Base-by-base conservation (phyloP, 2,113 vertebrate genomes). In the Phaethornis superciliosus region DNA sequence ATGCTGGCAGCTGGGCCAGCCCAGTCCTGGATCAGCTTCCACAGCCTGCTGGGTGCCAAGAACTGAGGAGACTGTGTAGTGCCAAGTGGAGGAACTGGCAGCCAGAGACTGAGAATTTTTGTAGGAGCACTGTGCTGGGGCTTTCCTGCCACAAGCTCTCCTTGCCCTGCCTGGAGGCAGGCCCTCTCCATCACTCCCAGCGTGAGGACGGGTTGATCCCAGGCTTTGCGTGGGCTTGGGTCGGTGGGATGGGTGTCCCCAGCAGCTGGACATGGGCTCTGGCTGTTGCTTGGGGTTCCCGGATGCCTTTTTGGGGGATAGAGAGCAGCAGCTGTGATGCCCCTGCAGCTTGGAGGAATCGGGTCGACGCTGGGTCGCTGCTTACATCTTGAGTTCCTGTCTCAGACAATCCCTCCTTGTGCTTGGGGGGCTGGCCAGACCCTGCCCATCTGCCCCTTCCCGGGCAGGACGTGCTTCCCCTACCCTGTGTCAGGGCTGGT, bases 401-500 rank as follows among this genome's bases (percentile, higher is more conserved):
- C 44, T 76, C 44, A 71, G 69, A 15, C 3, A 7, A 70, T 64
- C 10, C 12, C 26, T 3, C 4, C 9, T 54, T 0, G 1, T 54
- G 51, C 27, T 33, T 1, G 6, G 30, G 21, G 16, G 21, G 16
- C 11, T 52, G 90, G 63, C 28, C 27, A 46, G 59, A 13, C 20
- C 52, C 54, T 0, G 0, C 27, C 19, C 76, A 21, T 2, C 17
- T 55, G 22, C 37, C 15, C 71, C 15, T 71, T 63, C 32, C n/a
- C n/a, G 27, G 40, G 40, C 55, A 71, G 75, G 51, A 81, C 0
- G 2, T 52, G 75, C 59, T 93, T 24, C 65, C 81, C 42, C 33
- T 82, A 15, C n/a, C 24, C 63, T 22, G 52, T 88, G 90, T 94
- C 88, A 89, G 83, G 92, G 96, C 96, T 89, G 96, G 96, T 93